Evolutionary conservation across 2,113 vertebrate species (phyloP).

Genomic region (Castor canadensis): DNA sequence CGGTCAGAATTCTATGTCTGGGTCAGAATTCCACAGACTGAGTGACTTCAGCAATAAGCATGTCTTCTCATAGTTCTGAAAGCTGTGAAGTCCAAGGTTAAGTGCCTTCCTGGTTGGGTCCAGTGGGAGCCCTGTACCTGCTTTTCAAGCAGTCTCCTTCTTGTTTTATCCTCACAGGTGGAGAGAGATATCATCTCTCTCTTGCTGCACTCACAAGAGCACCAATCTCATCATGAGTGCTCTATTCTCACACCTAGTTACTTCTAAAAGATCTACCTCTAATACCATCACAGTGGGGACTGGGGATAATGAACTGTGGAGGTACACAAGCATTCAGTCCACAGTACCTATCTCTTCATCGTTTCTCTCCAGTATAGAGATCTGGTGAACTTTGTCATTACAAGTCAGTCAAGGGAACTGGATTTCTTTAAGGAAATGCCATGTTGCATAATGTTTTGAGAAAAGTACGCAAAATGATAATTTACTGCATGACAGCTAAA

Average conservation of each 20-base stretch:
- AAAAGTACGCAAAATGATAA: neutral
- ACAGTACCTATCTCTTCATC: neutral
- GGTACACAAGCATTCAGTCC: too few relatives aligned
- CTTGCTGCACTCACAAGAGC: neutral
- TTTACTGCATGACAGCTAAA: neutral
- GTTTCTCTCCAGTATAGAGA: neutral
- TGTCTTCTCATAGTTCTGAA: neutral
- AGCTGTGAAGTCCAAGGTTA: neutral
- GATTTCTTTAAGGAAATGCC: neutral
- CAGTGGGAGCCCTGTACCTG: too few relatives aligned
- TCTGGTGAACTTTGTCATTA: neutral
- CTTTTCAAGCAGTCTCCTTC: accelerated
- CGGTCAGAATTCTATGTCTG: neutral
- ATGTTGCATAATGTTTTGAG: neutral
- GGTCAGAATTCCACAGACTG: neutral
- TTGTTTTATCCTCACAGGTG: neutral
- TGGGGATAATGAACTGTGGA: too few relatives aligned
- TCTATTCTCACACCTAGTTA: neutral
- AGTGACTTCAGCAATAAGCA: neutral
- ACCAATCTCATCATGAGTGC: neutral
- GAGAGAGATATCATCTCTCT: neutral
- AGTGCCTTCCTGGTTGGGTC: neutral
- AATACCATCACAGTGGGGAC: neutral
- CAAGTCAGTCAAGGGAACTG: neutral
- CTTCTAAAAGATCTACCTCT: neutral